Evolutionary conservation across 2,888 invertebrate genomes (phyloP), one percentile per base, ranked within the genome.

Genomic region (Zonitis immaculata): DNA sequence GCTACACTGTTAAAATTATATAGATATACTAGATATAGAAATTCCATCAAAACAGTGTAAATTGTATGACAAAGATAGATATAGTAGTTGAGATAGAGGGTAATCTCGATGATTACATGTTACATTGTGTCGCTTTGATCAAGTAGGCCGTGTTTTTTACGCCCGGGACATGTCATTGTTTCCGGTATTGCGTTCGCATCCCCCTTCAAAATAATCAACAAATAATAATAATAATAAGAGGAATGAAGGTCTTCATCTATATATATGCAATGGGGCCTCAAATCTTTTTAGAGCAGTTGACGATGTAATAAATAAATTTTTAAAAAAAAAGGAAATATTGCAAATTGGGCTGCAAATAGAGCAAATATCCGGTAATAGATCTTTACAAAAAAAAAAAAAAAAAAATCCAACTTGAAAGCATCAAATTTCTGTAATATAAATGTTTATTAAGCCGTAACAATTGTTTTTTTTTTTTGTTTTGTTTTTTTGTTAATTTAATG

Each of bases 81-180:
- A 20, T 9, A 27, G 47, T 16, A 32, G 6, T 5, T 14, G 14
- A 28, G 44, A 25, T 44, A 50, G 58, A 20, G 63, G 64, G 68
- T 66, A 71, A 72, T 71, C 69, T 68, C 66, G 60, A 65, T 71
- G 73, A 74, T 73, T 73, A 70, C 73, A 72, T 68, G 73, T 73
- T 73, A 72, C 73, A 71, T 71, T 72, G 72, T 70, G 71, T 68
- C 69, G 69, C 69, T 72, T 72, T 70, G 72, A 73, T 74, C 72
- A 68, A 68, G 69, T 63, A 68, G 70, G 64, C 63, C 69, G 66
- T 69, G 71, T 73, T 74, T 73, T 74, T 73, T 73, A 72, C 73
- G 68, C 71, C 63, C 57, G 70, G 68, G 70, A 72, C 66, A 66
- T 66, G 68, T 68, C 70, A 71, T 73, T 73, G 72, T 73, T 73